Evolutionary conservation across 2,888 invertebrate genomes (phyloP).

Genomic region (Rhorus exstirpatorius): DNA sequence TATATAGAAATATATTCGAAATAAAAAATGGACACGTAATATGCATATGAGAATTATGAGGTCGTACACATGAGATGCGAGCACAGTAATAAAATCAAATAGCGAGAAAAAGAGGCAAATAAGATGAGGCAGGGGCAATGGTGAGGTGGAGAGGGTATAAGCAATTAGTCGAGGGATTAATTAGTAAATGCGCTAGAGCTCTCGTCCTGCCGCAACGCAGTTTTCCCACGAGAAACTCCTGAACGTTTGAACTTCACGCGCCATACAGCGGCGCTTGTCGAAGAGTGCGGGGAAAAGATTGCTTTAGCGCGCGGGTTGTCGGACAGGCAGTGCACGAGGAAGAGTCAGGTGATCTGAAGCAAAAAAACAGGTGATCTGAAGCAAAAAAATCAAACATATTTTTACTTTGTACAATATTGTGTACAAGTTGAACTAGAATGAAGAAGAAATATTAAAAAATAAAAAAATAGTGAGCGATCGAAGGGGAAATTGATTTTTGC

Average conservation of each 20-base stretch:
- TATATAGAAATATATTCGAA: background rate
- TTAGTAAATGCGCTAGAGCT: constrained; percentile 44
- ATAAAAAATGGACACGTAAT: no score
- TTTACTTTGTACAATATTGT: no score
- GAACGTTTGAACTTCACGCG: constrained; percentile 20
- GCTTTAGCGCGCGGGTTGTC: no score
- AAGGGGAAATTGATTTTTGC: no score
- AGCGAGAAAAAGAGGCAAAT: background rate
- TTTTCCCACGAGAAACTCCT: constrained; percentile 57
- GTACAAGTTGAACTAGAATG: no score
- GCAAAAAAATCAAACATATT: no score
- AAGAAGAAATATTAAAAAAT: no score
- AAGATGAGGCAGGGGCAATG: background rate
- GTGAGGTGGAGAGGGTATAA: constrained; percentile 4
- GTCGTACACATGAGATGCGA: background rate
- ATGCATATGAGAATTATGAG: background rate
- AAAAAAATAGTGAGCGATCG: no score
- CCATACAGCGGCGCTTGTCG: background rate
- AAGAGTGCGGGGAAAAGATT: no score
- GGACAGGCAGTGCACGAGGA: no score
- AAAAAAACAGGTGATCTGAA: no score
- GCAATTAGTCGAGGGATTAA: constrained; percentile 61
- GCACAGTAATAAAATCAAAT: constrained; percentile 19
- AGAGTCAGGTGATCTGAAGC: no score
- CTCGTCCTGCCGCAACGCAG: constrained; percentile 19